Base-by-base conservation (phyloP, 2,888 invertebrate species). In the Drosophila maculinotata region DNA sequence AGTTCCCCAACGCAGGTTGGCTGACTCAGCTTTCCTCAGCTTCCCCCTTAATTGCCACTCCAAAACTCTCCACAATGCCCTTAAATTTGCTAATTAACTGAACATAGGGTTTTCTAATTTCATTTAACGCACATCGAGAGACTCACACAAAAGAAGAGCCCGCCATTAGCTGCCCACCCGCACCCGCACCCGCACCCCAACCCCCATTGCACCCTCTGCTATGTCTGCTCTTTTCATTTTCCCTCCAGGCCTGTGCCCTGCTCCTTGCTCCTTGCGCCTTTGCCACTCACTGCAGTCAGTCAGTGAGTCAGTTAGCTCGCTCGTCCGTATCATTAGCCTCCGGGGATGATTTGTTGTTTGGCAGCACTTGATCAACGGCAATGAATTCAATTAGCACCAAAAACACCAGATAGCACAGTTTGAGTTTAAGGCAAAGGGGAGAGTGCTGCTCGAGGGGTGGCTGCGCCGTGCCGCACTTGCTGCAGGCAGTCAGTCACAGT, bases 51-150 rank as follows among this genome's bases (percentile, higher is more conserved):
- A 6, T 35, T 23, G 9, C 38, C 35, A 31, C 57, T 49, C 23
- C 7, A 35, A 17, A 20, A 23, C 48, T 41, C 33, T 56, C 47
- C 69, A 31, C 51, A 74, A 41, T 72, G 58, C 57, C 56, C 76
- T 69, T 71, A 85, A 85, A 79, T 79, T 79, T 79, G 79, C 85
- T 84, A 89, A 88, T 88, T 84, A 87, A 80, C 80, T 69, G 65
- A 79, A 72, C 88, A 89, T 85, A 88, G 75, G 89, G 87, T 89
- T 89, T 82, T 79, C 89, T 86, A 89, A 89, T 89, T 88, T 88
- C 76, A 77, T 87, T 87, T 75, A 78, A 79, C 79, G 79, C 60
- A 66, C 56, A 45, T 48, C 54, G 26, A 30, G 44, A 28, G 28
- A 35, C 30, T 14, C 36, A 38, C 38, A 33, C 25, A 45, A 31